Conservation (phyloP, 2,113 vertebrate species). For the Labeo catla region DNA sequence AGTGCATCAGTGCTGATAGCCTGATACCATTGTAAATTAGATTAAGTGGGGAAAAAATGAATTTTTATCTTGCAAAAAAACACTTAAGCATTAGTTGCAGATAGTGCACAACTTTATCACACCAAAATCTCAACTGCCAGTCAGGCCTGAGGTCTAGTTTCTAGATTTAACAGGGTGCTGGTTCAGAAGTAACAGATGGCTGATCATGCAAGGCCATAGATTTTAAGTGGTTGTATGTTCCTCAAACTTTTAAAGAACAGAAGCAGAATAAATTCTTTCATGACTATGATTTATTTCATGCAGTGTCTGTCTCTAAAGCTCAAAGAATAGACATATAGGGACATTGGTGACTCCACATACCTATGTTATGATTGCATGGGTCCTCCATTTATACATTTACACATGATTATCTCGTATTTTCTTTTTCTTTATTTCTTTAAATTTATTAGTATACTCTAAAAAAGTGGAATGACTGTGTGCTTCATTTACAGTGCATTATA, state of each 20-base stretch:
- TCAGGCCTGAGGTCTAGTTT: not conserved
- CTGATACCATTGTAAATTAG: not conserved
- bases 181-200: not conserved
- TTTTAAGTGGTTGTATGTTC: not conserved
- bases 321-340: not conserved
- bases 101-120: not conserved
- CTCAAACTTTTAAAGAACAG: not conserved
- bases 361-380: not conserved
- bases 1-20: not conserved
- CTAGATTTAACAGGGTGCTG: not conserved
- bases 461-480: not conserved
- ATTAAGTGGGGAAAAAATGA: not conserved
- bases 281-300: not conserved
- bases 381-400: not conserved
- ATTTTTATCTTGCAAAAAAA: not conserved
- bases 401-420: not conserved
- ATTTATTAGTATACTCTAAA: not conserved
- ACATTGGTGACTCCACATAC: not conserved
- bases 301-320: not conserved
- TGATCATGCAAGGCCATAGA: not conserved
- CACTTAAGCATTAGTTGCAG: conserved; percentile 4
- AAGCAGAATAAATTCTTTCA: not conserved
- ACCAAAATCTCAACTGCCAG: not conserved
- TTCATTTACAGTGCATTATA: not conserved
- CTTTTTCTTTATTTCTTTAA: too few species aligned